Base-by-base conservation (phyloP, 2,888 invertebrate species). In the Xestia xanthographa region DNA sequence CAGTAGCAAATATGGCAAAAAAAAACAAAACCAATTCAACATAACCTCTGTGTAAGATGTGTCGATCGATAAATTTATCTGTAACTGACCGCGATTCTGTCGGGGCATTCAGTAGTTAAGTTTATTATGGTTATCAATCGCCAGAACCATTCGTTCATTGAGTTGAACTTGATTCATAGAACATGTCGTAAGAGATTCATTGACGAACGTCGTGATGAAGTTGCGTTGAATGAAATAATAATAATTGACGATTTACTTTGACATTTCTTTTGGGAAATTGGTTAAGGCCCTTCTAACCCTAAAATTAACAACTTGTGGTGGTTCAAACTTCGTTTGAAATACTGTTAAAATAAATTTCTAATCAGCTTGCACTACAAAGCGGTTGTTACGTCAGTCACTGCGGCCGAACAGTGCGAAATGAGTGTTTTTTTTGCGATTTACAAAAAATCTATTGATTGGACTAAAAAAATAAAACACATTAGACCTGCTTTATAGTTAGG, bases 11-110 rank as follows among this genome's bases (percentile, higher is more conserved):
- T 76, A 67, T 34, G 9, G 5, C 34, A 66, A 43, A 78, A 58
- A 53, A 83, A 79, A 80, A 71, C 5, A 38, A 60, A 53, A 73
- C 48, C 56, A 78, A 84, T 72, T 41, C 65, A 45, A 77, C 77
- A 77, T 86, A 80, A 81, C 75, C 74, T 79, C 29, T 67, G 11
- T 38, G 26, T 20, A 66, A 60, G 63, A 69, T 80, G 75, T 69
- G 66, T 11, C 53, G 69, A 90, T 90, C 87, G 89, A 92, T 93
- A 92, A 90, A 79, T 91, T 94, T 94, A 95, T 95, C 95, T 85
- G 77, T 74, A 81, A 86, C 81, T 93, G 90, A 90, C 91, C 92
- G 90, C 82, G 68, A 67, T 69, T 66, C 80, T 86, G 83, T 84
- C 67, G 43, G 74, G 12, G 75, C 81, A 75, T 66, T 80, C 72